These are phyloP conservation scores for Zosterops borbonicus DNA, from an alignment of 2,113 vertebrate genomes.

Conservation along the genomic window DNA sequence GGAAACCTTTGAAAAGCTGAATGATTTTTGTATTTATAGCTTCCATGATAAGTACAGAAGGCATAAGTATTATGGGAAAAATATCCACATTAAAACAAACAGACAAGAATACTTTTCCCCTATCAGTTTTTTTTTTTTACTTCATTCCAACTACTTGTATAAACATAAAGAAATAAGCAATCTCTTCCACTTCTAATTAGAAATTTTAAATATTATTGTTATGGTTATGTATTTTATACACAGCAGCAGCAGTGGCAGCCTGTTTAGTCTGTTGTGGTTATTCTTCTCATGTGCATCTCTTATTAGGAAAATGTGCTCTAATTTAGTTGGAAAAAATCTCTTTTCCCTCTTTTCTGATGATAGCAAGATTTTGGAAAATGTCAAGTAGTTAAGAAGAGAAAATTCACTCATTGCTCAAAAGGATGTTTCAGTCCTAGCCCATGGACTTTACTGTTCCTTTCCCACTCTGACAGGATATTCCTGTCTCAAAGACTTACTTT, in stretches of 20 bases:
- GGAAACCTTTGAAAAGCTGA: not conserved
- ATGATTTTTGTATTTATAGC: not conserved
- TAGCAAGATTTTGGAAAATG: not conserved
- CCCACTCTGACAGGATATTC: not conserved
- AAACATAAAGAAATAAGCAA: not conserved
- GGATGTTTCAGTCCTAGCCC: not conserved
- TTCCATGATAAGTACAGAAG: not conserved
- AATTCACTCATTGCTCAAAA: not conserved
- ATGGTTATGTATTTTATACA: not conserved
- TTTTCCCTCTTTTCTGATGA: not conserved
- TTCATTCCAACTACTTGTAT: not conserved
- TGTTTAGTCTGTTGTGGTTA: not conserved
- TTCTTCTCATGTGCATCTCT: not conserved
- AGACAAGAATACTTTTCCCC: not conserved
- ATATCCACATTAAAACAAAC: not conserved
- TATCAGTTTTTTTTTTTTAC: slow-evolving; percentile 8
- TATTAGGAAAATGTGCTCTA: not conserved
- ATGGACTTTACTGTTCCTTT: not conserved
- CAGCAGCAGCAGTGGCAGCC: not conserved
- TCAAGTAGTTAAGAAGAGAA: not conserved
- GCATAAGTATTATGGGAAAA: not conserved
- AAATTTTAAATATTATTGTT: not conserved
- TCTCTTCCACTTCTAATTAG: not conserved
- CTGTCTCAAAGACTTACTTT: not conserved
- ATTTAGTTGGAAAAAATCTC: not conserved